Evolutionary conservation across 2,888 invertebrate species (phyloP), one percentile per base, ranked within the genome.

Genomic region (Yponomeuta sedellus): DNA sequence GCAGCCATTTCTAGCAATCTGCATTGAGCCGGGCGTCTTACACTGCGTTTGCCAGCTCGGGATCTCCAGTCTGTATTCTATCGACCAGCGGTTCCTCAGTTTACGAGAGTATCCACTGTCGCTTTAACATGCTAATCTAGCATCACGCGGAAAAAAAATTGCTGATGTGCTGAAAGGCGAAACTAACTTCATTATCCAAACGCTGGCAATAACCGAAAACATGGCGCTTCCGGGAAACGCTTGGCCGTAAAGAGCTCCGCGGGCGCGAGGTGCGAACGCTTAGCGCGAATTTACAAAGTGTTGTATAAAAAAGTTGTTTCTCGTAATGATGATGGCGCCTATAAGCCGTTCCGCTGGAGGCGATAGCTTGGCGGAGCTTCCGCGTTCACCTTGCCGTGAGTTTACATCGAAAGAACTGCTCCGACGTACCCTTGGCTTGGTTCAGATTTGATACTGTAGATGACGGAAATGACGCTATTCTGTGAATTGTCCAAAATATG

Each of bases 251-350:
- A 52, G 44, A 16, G 4, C 44, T 52, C 44, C 16, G 25, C 34
- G 34, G 44, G 44, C 44, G 44, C 16, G 16, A 52, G 44, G 44
- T 52, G 44, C 44, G 44, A 52, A 52, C 44, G 44, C 16, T 52
- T 52, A 16, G 44, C 12, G 44, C 44, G 44, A 52, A 16, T 52
- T 52, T 16, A 52, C 44, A 52, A 52, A 52, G 44, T 52, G 44
- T 52, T 52, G 44, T 52, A 52, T 52, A 52, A 52, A 52, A 52
- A 52, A 52, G 44, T 52, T 52, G 16, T 52, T 52, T 52, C 44
- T 16, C 44, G 44, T 52, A 52, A 52, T 52, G 44, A 52, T 52
- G 44, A 52, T 52, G 44, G 44, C 16, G 44, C 44, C 44, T 52
- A 52, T 52, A 52, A 52, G 44, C 44, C 44, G 44, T 52, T 52